Conservation (phyloP, 2,797 vertebrate genomes). For the Pyrocephalus nanus region DNA sequence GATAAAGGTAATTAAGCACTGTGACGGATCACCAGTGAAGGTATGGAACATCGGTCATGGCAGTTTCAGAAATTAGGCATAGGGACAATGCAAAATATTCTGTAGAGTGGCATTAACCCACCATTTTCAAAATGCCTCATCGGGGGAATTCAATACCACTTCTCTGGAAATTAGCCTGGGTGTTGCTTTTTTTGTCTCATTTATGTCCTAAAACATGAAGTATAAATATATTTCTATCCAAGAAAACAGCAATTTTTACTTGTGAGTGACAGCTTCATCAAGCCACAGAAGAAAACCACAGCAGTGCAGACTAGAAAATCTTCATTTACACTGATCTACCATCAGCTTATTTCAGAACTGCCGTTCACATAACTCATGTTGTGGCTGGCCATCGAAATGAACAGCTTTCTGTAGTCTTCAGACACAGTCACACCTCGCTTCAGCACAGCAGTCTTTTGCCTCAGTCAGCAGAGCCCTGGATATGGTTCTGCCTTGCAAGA, state of each 20-base stretch:
- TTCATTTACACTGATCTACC: not conserved
- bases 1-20: not conserved
- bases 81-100: not conserved
- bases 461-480: not conserved
- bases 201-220: not conserved
- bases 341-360: not conserved
- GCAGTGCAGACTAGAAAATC: not conserved
- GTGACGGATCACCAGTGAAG: not conserved
- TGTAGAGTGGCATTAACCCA: not conserved
- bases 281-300: not conserved
- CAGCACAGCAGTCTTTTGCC: not conserved
- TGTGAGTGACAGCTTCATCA: constrained; percentile 6
- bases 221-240: not conserved
- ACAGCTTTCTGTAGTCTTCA: not conserved
- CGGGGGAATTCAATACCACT: not conserved
- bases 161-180: not conserved
- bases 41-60: not conserved
- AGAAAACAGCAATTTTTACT: not conserved
- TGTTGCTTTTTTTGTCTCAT: not conserved
- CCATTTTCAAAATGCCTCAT: not conserved
- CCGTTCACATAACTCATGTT: not conserved
- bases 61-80: not conserved
- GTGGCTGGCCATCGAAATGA: not conserved
- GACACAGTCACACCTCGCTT: not conserved
- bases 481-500: constrained; percentile 40